Evolutionary conservation across 2,113 vertebrate species (phyloP).

Genomic region (Pogona vitticeps): DNA sequence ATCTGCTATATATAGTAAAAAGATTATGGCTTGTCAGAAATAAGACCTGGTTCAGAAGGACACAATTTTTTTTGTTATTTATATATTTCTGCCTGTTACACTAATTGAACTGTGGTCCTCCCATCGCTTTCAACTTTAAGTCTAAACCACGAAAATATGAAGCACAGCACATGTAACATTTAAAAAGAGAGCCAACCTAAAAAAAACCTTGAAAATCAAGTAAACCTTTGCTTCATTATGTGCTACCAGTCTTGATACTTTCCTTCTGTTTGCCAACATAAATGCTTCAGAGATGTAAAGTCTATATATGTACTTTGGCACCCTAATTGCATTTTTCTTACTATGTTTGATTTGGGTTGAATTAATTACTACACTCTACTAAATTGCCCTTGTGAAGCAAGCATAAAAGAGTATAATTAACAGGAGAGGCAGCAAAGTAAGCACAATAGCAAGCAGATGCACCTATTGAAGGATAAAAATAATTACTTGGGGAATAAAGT

Average conservation of each 20-base stretch:
- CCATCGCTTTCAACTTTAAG: not conserved
- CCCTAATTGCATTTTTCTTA: conserved; percentile 2
- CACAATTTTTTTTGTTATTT: not conserved
- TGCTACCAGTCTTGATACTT: not conserved
- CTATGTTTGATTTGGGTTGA: conserved; percentile 55
- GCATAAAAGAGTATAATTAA: conserved; percentile 69
- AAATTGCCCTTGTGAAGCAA: conserved; percentile 65
- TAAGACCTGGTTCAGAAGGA: not conserved
- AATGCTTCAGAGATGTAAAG: rapidly evolving
- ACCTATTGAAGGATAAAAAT: conserved; percentile 74
- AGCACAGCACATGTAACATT: not conserved
- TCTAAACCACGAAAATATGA: not conserved
- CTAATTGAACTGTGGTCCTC: too few species aligned
- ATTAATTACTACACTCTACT: conserved; percentile 65
- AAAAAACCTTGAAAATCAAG: not conserved
- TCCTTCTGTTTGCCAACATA: not conserved
- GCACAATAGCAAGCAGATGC: conserved; percentile 66
- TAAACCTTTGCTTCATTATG: not conserved
- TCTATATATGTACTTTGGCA: conserved; percentile 4
- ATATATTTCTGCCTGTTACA: too few species aligned
- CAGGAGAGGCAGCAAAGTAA: conserved; percentile 54
- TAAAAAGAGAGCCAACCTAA: not conserved
- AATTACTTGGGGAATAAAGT: conserved; percentile 69
- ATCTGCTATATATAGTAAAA: not conserved
- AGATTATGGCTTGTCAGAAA: not conserved